Evolutionary conservation across 2,113 vertebrate genomes (phyloP).

Genomic region (Odontesthes bonariensis): DNA sequence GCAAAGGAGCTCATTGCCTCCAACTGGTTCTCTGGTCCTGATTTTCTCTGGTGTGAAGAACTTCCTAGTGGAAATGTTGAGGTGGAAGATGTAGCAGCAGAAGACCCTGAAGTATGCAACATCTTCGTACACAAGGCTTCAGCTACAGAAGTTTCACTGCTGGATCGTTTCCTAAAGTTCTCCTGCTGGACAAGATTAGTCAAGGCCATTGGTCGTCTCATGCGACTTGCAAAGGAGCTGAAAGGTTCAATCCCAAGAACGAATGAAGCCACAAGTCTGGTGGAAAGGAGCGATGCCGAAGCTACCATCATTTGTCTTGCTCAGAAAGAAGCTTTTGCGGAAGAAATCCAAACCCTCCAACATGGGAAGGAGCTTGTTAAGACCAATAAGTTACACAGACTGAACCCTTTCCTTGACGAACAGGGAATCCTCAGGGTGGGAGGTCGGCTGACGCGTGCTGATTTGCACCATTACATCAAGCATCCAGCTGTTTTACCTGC

Average conservation of each 20-base stretch:
- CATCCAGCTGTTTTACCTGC: too few relatives aligned
- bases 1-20: too few relatives aligned
- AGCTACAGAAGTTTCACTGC: neutral
- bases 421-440: too few relatives aligned
- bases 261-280: neutral
- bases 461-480: too few relatives aligned
- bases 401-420: too few relatives aligned
- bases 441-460: too few relatives aligned
- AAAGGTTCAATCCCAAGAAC: neutral
- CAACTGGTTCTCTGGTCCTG: too few relatives aligned
- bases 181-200: constrained; percentile 5
- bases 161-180: neutral
- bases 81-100: neutral
- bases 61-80: neutral
- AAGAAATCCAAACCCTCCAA: too few relatives aligned
- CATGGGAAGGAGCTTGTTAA: too few relatives aligned
- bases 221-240: neutral
- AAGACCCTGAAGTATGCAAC: neutral
- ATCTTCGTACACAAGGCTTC: neutral
- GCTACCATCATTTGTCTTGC: too few relatives aligned
- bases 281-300: neutral
- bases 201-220: neutral
- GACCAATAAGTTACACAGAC: too few relatives aligned
- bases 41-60: constrained; percentile 4
- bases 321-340: too few relatives aligned